These are phyloP conservation scores for Dendroctonus valens DNA, from an alignment of 1,140 invertebrate genomes.

Conservation along the genomic window DNA sequence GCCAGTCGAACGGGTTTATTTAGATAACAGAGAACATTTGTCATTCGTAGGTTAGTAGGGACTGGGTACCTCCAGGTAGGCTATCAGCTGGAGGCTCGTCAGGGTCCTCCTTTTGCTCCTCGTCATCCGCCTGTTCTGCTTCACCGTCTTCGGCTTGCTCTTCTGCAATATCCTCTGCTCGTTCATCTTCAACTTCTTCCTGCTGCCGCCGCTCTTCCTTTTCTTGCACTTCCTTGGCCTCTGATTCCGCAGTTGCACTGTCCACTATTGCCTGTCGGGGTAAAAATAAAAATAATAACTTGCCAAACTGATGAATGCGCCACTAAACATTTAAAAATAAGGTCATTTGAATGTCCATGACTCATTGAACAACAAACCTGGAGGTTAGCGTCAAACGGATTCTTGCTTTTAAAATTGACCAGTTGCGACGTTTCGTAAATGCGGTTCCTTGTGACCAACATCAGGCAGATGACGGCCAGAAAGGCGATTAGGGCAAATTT, in stretches of 20 bases:
- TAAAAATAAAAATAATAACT: no score
- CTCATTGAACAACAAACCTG: no score
- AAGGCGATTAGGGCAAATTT: neutral
- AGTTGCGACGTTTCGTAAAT: neutral
- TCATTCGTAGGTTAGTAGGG: no score
- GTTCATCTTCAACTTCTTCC: neutral
- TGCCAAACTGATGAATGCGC: no score
- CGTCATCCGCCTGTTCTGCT: neutral
- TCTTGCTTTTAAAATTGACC: no score
- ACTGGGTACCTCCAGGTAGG: conserved; percentile 4
- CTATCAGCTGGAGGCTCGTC: neutral
- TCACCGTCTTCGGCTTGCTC: neutral
- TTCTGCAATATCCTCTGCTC: neutral
- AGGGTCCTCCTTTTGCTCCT: neutral
- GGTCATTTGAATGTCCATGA: no score
- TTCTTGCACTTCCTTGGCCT: no score
- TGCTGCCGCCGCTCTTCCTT: neutral
- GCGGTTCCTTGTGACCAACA: neutral
- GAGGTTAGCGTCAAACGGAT: no score
- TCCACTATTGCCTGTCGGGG: no score
- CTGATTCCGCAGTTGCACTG: no score
- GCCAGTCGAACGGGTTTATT: neutral
- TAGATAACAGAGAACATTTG: neutral
- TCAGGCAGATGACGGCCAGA: neutral
- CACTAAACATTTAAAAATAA: no score